Evolutionary conservation across 2,888 invertebrate genomes (phyloP), one percentile per base, ranked within the genome.

Genomic region (Nemotelus pantherinus): DNA sequence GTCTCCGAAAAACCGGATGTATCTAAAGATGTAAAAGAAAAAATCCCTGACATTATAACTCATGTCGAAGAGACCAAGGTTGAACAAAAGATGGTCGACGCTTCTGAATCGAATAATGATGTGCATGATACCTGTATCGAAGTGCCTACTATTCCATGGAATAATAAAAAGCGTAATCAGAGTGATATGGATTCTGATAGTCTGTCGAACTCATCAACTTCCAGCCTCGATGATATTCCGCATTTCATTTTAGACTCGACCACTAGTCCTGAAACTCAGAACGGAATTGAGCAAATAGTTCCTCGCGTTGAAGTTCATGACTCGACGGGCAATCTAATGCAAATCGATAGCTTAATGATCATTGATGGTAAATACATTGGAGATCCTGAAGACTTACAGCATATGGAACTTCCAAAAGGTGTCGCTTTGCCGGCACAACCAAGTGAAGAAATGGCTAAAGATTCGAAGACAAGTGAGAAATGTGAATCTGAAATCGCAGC

Each of bases 281-380:
- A 86, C 5, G 81, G 81, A 55, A 75, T 77, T 2, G 79, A 80
- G 55, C 77, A 77, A 58, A 84, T 80, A 3, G 92, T 92, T 0
- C 94, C 94, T 0, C 88, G 93, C 75, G 86, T 94, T 0, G 93
- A 94, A 85, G 91, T 94, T 7, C 93, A 93, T 83, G 91, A 93
- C 81, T 92, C 90, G 71, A 91, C 91, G 57, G 93, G 93, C 0
- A 91, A 92, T 80, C 85, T 93, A 7, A 89, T 93, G 85, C 89
- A 91, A 82, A 86, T 90, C 68, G 91, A 91, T 82, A 91, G 91
- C 81, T 84, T 91, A 2, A 90, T 89, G 88, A 87, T 91, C 57
- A 86, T 90, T 39, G 85, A 87, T 82, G 86, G 87, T 2, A 84
- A 86, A 81, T 86, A 87, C 78, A 86, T 87, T 57, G 88, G 88